Evolutionary conservation across 2,113 vertebrate species (phyloP).

Genomic region (Nycticebus coucang): DNA sequence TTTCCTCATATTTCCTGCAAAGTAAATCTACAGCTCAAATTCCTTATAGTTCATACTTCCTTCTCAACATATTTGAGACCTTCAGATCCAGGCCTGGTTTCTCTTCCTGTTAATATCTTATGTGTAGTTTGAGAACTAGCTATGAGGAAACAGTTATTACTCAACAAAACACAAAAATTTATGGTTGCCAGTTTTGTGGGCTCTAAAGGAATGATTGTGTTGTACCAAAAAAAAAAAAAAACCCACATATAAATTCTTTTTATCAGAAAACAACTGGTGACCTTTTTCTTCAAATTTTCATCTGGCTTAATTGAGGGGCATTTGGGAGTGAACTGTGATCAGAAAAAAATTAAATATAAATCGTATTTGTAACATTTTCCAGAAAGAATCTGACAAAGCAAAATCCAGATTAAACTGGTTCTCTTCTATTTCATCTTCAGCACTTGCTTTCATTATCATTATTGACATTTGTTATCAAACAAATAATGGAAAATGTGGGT

Average conservation of each 20-base stretch:
- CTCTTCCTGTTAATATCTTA: slow-evolving; percentile 76
- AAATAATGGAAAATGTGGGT: slow-evolving; percentile 63
- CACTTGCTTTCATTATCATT: slow-evolving; percentile 26
- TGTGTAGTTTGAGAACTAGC: slow-evolving; percentile 82
- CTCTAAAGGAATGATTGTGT: slow-evolving; percentile 73
- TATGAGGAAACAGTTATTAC: slow-evolving; percentile 82
- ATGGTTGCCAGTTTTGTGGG: slow-evolving; percentile 59
- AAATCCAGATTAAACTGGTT: slow-evolving; percentile 25
- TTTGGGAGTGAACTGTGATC: slow-evolving; percentile 13
- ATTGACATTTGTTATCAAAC: slow-evolving; percentile 60
- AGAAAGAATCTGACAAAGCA: slow-evolving; percentile 27
- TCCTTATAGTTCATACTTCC: slow-evolving; percentile 43
- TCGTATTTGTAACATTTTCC: slow-evolving; percentile 40
- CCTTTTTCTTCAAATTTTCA: slow-evolving; percentile 28
- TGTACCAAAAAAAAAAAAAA: slow-evolving; percentile 53
- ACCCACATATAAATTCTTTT: neutral
- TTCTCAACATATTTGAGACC: slow-evolving; percentile 69
- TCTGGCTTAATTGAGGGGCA: neutral
- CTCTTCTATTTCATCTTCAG: slow-evolving; percentile 42
- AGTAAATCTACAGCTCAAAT: slow-evolving; percentile 77
- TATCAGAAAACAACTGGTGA: neutral
- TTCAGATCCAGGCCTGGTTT: slow-evolving; percentile 75
- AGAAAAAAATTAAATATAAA: neutral
- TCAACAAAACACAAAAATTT: slow-evolving; percentile 46
- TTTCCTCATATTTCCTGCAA: slow-evolving; percentile 76